A percentile compares a stretch with the other conserved stretches of the same genome.
phyloP scores from a whole-genome alignment of 2,113 vertebrate genomes.

The Cairina moschata region DNA sequence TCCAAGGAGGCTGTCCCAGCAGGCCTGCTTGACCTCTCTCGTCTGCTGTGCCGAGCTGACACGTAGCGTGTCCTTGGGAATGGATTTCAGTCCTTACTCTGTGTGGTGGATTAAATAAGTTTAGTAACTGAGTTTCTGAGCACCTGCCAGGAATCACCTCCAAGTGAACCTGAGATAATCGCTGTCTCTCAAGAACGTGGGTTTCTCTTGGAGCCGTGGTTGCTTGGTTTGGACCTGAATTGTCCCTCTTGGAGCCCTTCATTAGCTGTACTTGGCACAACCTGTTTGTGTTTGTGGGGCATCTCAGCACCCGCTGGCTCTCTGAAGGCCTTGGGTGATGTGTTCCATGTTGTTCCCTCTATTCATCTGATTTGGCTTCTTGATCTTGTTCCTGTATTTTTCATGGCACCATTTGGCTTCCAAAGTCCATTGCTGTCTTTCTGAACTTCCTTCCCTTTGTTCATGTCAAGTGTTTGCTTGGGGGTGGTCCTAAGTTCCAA shows the following conservation, averaged over 20 bases:
- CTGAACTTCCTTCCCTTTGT: background rate
- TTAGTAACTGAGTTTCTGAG: background rate
- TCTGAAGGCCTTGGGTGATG: background rate
- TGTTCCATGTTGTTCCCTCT: background rate
- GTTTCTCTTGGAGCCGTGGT: background rate
- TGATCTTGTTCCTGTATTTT: background rate
- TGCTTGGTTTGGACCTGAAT: background rate
- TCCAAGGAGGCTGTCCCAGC: background rate
- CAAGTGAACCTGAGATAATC: background rate
- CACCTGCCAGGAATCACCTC: background rate
- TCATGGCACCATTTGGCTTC: background rate
- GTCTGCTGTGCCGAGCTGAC: background rate
- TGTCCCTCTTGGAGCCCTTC: background rate
- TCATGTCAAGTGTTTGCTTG: background rate
- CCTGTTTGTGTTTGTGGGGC: fast-evolving
- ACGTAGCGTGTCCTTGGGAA: background rate
- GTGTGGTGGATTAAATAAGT: background rate
- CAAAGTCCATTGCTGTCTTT: background rate
- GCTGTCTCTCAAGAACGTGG: background rate
- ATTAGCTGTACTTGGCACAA: background rate
- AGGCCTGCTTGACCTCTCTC: background rate
- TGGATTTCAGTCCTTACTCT: background rate
- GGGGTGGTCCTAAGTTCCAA: background rate
- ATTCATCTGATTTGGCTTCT: background rate
- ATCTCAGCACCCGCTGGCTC: fast-evolving